A percentile compares a stretch with the other conserved stretches of the same genome.
phyloP scores from a whole-genome alignment of 1,140 invertebrate genomes.

The Rhyzopertha dominica region DNA sequence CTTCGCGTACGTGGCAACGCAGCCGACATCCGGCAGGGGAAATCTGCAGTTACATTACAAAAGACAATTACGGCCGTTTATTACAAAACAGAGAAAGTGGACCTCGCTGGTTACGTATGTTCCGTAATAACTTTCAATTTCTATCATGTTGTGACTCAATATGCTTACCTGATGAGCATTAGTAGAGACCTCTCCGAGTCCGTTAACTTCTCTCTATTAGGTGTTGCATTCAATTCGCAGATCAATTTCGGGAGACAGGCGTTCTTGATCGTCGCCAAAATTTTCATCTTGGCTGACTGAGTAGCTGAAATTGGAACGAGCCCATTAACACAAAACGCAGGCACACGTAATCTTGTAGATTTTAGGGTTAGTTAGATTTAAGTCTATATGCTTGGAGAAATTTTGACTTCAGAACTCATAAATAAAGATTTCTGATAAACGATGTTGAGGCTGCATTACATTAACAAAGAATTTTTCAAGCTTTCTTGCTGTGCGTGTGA shows the following conservation, averaged over 20 bases:
- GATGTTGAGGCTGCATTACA: too few species aligned
- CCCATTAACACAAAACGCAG: too few species aligned
- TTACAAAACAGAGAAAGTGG: conserved; percentile 34
- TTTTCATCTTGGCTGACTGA: conserved; percentile 35
- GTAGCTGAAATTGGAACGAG: conserved; percentile 30
- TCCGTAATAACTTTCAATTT: conserved; percentile 31
- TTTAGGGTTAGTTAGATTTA: too few species aligned
- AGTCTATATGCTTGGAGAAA: too few species aligned
- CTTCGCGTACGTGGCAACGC: too few species aligned
- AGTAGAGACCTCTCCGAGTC: conserved; percentile 67
- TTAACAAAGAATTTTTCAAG: too few species aligned
- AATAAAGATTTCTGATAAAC: too few species aligned
- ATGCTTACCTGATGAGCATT: conserved; percentile 62
- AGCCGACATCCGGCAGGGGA: conserved; percentile 8
- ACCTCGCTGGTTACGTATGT: conserved; percentile 18
- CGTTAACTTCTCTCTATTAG: conserved; percentile 59
- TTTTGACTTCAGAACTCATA: too few species aligned
- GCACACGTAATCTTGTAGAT: too few species aligned
- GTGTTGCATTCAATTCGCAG: conserved; percentile 65
- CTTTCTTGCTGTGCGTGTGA: too few species aligned
- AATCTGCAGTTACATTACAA: conserved; percentile 14
- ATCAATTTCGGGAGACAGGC: conserved; percentile 70
- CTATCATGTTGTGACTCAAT: conserved; percentile 13
- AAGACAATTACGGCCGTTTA: conserved; percentile 18
- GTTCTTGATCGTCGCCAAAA: conserved; percentile 43